A percentile compares a stretch with the other conserved stretches of the same genome.
phyloP scores from a whole-genome alignment of 2,797 vertebrate genomes.

The Parauchenoglanis punctatus region DNA sequence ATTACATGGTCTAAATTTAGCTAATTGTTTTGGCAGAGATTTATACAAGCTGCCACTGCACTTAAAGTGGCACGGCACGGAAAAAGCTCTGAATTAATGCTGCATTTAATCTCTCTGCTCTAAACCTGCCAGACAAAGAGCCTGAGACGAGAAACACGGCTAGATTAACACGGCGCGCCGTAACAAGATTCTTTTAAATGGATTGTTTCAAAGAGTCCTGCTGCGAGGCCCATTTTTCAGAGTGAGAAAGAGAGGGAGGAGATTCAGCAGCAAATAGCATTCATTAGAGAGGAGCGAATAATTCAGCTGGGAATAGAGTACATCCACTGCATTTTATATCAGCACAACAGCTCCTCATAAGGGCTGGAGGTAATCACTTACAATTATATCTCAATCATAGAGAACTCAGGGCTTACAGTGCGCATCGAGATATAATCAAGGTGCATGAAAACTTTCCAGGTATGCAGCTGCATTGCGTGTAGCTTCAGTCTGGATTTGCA shows the following conservation, averaged over 20 bases:
- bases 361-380: neutral
- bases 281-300: neutral
- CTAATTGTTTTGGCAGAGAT: constrained; percentile 14
- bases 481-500: neutral
- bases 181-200: constrained; percentile 16
- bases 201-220: constrained; percentile 7
- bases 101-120: constrained; percentile 39
- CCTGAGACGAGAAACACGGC: constrained; percentile 15
- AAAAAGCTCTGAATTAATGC: constrained; percentile 36
- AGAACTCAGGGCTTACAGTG: neutral
- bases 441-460: neutral
- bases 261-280: neutral
- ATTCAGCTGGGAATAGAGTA: neutral
- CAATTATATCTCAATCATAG: neutral
- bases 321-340: neutral
- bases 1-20: constrained; percentile 21
- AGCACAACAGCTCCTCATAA: neutral
- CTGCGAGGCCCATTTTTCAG: constrained; percentile 10
- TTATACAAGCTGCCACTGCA: constrained; percentile 31
- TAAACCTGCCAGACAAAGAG: constrained; percentile 29
- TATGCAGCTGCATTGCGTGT: neutral
- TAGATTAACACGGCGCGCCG: neutral
- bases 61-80: neutral
- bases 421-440: neutral
- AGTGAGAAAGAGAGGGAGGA: neutral